These are phyloP conservation scores for Rhinopomastus cyanomelas DNA, from an alignment of 2,113 vertebrate genomes.

Conservation along the genomic window DNA sequence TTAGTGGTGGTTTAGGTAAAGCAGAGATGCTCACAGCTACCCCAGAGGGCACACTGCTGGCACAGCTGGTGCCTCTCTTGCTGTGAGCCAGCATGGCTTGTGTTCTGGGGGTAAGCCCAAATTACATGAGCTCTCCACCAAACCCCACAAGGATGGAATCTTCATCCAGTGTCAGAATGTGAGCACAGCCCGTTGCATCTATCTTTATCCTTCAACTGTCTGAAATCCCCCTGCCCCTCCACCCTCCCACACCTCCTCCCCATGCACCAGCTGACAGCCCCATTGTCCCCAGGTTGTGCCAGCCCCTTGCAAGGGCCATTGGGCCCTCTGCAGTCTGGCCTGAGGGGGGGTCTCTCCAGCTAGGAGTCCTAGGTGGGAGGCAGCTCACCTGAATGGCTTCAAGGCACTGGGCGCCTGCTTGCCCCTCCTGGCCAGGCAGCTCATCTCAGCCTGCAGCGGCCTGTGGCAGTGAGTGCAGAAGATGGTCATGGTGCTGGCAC, in stretches of 20 bases:
- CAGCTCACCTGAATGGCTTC: conserved; percentile 75
- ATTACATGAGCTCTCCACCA: not conserved
- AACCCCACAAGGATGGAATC: not conserved
- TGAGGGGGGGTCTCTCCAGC: not conserved
- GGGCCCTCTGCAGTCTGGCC: accelerated
- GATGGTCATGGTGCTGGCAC: conserved; percentile 68
- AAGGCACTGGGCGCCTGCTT: not conserved
- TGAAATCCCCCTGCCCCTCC: not conserved
- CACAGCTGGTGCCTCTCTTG: accelerated
- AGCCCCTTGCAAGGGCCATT: not conserved
- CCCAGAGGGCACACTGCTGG: accelerated
- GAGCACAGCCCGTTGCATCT: not conserved
- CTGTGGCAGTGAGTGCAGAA: conserved; percentile 76
- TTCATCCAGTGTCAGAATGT: accelerated
- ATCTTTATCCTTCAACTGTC: not conserved
- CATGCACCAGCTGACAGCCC: accelerated
- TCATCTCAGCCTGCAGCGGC: conserved; percentile 41
- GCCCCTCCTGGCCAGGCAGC: not conserved
- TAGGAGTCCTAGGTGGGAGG: not conserved
- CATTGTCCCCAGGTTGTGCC: accelerated
- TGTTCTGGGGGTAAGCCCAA: not conserved
- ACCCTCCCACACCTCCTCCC: not conserved
- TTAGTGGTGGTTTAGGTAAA: not conserved
- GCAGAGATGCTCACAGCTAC: not conserved
- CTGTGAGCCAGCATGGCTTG: not conserved